Percentiles rank a stretch among this genome's conserved stretches.
Evolutionary conservation across 1,140 invertebrate species (phyloP).

Genomic region (Drosophila fuyamai): DNA sequence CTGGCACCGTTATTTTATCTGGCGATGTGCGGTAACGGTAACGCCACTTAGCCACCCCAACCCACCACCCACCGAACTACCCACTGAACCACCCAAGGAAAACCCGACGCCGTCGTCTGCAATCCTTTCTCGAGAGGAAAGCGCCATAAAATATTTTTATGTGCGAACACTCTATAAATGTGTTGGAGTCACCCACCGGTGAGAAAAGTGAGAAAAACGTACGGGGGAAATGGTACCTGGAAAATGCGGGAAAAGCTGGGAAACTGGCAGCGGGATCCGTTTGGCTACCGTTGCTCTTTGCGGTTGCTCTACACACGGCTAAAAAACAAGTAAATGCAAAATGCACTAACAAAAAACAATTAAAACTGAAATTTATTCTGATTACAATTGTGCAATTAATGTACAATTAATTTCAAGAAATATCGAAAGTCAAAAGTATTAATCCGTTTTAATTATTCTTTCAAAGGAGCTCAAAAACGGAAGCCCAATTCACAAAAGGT

Average conservation of each 20-base stretch:
- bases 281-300: conserved; percentile 44
- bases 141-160: conserved; percentile 84
- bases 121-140: conserved; percentile 76
- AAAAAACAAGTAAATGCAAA: neutral
- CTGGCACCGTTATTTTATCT: conserved; percentile 85
- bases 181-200: conserved; percentile 32
- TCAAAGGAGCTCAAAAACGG: too few species aligned
- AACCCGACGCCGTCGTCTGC: conserved; percentile 52
- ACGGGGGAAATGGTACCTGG: conserved; percentile 3
- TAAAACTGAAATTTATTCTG: too few species aligned
- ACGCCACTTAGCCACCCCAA: conserved; percentile 73
- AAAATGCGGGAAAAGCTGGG: conserved; percentile 24
- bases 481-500: too few species aligned
- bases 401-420: too few species aligned
- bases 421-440: too few species aligned
- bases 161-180: conserved; percentile 83
- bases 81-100: conserved; percentile 10
- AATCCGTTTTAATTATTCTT: too few species aligned
- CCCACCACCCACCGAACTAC: neutral
- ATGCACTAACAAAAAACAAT: neutral
- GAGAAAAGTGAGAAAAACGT: neutral
- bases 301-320: conserved; percentile 33
- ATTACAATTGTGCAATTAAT: too few species aligned
- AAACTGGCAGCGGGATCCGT: conserved; percentile 10
- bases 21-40: conserved; percentile 84